Evolutionary conservation across 1,140 invertebrate species (phyloP).

Genomic region (Archivesica marissinica): DNA sequence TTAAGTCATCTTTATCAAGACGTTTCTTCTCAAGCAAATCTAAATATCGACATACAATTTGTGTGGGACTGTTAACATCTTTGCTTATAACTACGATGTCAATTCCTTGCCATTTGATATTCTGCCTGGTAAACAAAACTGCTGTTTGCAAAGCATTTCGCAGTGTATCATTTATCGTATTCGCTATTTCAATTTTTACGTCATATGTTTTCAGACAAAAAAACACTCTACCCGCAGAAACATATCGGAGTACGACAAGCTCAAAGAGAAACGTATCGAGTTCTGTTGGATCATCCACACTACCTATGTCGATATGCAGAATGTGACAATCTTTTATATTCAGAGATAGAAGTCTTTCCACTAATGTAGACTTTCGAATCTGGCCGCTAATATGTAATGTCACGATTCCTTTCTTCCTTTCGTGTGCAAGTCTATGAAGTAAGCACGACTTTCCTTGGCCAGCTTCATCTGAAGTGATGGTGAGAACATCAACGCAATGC

Average conservation of each 20-base stretch:
- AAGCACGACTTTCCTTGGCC: slow-evolving; percentile 65
- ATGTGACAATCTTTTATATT: slow-evolving; percentile 40
- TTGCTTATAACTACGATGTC: slow-evolving; percentile 34
- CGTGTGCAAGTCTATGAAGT: slow-evolving; percentile 30
- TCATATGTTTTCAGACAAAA: slow-evolving; percentile 11
- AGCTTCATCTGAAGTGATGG: slow-evolving; percentile 62
- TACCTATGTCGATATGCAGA: slow-evolving; percentile 67
- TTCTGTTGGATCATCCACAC: slow-evolving; percentile 40
- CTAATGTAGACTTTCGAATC: slow-evolving; percentile 5
- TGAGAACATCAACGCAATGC: slow-evolving; percentile 41
- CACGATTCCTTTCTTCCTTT: background rate
- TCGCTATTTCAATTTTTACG: slow-evolving; percentile 69
- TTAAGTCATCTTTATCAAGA: slow-evolving; percentile 63
- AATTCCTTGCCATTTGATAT: slow-evolving; percentile 63
- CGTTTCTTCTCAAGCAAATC: slow-evolving; percentile 29
- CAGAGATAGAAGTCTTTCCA: slow-evolving; percentile 28
- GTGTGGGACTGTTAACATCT: slow-evolving; percentile 68
- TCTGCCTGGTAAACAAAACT: slow-evolving; percentile 55
- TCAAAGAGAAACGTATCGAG: slow-evolving; percentile 69
- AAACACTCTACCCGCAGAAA: slow-evolving; percentile 31
- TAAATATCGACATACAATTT: slow-evolving; percentile 70
- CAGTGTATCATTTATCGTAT: slow-evolving; percentile 61
- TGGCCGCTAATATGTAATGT: slow-evolving; percentile 65
- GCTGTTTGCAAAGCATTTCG: slow-evolving; percentile 60
- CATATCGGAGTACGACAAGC: slow-evolving; percentile 56